Percentiles rank a stretch among this genome's conserved stretches.
These are phyloP conservation scores for Linnaemya vulpina DNA, from an alignment of 2,888 invertebrate genomes.

Conservation along the genomic window DNA sequence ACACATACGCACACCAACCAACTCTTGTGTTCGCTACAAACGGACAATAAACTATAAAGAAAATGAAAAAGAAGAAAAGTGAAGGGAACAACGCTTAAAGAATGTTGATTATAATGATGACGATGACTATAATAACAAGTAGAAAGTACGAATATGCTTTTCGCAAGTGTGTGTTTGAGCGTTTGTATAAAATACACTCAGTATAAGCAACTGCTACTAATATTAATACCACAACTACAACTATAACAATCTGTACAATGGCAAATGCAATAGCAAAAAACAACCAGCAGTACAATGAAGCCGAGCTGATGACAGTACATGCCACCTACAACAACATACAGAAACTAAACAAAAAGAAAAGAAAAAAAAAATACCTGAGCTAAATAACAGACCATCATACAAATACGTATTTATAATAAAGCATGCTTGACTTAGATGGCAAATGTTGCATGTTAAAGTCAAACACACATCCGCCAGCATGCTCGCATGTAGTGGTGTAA, in stretches of 20 bases:
- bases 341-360: not conserved
- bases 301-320: constrained; percentile 68
- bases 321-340: constrained; percentile 59
- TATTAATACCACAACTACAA: constrained; percentile 40
- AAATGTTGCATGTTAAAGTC: constrained; percentile 69
- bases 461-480: constrained; percentile 6
- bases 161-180: not conserved
- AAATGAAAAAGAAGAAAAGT: constrained; percentile 27
- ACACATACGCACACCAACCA: not conserved
- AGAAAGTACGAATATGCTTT: constrained; percentile 8
- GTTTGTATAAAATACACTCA: constrained; percentile 12
- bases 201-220: constrained; percentile 41
- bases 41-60: constrained; percentile 54
- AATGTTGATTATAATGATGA: constrained; percentile 72
- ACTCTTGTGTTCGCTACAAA: constrained; percentile 9
- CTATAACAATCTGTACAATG: constrained; percentile 28
- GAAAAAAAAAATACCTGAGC: constrained; percentile 57
- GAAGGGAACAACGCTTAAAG: constrained; percentile 39
- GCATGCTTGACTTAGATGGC: constrained; percentile 69
- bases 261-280: constrained; percentile 26
- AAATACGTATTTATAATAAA: constrained; percentile 73
- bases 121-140: constrained; percentile 62
- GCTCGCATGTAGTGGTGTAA: not conserved
- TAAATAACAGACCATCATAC: constrained; percentile 49
- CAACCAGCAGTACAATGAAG: constrained; percentile 57